A percentile compares a stretch with the other conserved stretches of the same genome.
phyloP scores from a whole-genome alignment of 2,888 invertebrate species.

The Osmoderma eremita region DNA sequence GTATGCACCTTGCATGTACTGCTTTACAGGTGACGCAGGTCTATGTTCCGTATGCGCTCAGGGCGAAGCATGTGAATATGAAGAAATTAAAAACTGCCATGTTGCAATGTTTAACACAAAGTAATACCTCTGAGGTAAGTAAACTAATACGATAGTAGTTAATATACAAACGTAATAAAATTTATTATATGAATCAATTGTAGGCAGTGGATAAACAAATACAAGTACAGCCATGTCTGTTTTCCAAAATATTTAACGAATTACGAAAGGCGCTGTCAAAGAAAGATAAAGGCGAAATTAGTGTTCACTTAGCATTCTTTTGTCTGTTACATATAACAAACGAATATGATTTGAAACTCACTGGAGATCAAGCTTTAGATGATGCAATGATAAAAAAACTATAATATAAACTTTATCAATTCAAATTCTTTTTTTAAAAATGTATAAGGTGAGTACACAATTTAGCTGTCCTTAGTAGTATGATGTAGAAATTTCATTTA shows the following conservation, averaged over 20 bases:
- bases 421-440: no score
- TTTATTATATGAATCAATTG: neutral
- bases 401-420: no score
- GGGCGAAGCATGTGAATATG: slow-evolving; percentile 89
- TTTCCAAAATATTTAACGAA: slow-evolving; percentile 1
- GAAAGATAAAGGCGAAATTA: slow-evolving; percentile 77
- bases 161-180: no score
- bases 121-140: slow-evolving; percentile 50
- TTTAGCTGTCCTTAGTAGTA: no score
- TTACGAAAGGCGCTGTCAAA: slow-evolving; percentile 63
- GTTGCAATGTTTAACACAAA: slow-evolving; percentile 71
- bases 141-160: neutral
- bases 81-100: slow-evolving; percentile 81
- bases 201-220: neutral
- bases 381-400: neutral
- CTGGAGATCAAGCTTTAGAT: slow-evolving; percentile 44
- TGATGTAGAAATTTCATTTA: no score
- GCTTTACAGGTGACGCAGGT: slow-evolving; percentile 72
- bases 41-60: slow-evolving; percentile 81
- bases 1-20: neutral
- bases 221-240: neutral
- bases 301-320: slow-evolving; percentile 81
- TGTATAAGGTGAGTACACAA: no score
- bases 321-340: slow-evolving; percentile 87
- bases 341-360: slow-evolving; percentile 74